Percentiles rank a stretch among this genome's conserved stretches.
These are phyloP conservation scores for Synanthedon andrenaeformis DNA, from an alignment of 2,888 invertebrate genomes.

Conservation along the genomic window DNA sequence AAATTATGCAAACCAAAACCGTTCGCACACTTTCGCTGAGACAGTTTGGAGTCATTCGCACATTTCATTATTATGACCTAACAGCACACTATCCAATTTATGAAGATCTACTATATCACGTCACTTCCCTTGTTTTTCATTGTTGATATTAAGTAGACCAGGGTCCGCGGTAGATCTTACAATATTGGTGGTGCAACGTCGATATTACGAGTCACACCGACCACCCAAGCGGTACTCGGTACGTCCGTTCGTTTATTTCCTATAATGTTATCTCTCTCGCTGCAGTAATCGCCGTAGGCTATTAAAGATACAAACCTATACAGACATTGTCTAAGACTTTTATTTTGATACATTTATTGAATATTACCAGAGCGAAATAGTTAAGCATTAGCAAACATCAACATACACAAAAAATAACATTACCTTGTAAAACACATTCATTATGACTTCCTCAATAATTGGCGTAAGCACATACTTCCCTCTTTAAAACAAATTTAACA, in stretches of 20 bases:
- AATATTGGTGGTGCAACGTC: conserved; percentile 21
- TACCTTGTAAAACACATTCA: background rate
- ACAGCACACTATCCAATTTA: conserved; percentile 18
- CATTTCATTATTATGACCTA: conserved; percentile 15
- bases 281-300: conserved; percentile 37
- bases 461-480: background rate
- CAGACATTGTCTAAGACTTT: background rate
- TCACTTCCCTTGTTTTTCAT: background rate
- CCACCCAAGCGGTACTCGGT: conserved; percentile 48
- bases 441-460: background rate
- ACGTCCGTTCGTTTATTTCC: conserved; percentile 44
- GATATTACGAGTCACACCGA: conserved; percentile 28
- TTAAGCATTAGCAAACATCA: too few species aligned
- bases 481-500: background rate
- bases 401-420: background rate
- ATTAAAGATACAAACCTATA: too few species aligned
- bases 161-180: conserved; percentile 17
- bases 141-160: conserved; percentile 1
- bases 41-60: conserved; percentile 49
- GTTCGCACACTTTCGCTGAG: conserved; percentile 63
- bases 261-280: conserved; percentile 54
- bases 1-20: conserved; percentile 46
- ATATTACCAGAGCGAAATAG: too few species aligned
- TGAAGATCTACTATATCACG: conserved; percentile 15
- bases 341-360: background rate